Conservation (phyloP, 2,888 invertebrate genomes). For the Eubasilissa splendida region DNA sequence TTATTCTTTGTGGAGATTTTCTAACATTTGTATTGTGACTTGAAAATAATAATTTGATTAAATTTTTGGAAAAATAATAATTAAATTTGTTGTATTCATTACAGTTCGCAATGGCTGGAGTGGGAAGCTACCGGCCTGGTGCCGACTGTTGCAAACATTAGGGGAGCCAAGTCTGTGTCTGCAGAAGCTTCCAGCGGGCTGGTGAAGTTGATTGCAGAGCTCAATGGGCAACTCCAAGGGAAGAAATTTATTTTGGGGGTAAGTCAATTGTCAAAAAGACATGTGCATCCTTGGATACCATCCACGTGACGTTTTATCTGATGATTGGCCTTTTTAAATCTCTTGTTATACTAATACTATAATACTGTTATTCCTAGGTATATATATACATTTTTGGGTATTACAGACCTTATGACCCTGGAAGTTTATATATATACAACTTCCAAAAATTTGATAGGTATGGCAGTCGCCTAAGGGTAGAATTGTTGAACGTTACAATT, state of each 20-base stretch:
- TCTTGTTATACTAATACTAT: neutral
- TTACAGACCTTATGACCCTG: too few species aligned
- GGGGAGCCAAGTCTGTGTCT: slow-evolving; percentile 69
- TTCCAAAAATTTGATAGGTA: too few species aligned
- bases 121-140: slow-evolving; percentile 77
- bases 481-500: too few species aligned
- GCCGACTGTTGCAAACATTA: slow-evolving; percentile 72
- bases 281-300: neutral
- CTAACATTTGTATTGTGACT: too few species aligned
- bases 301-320: neutral
- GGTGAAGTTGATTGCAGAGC: slow-evolving; percentile 71
- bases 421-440: too few species aligned
- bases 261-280: slow-evolving; percentile 59
- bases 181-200: slow-evolving; percentile 62
- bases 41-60: too few species aligned
- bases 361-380: neutral
- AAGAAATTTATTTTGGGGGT: slow-evolving; percentile 76
- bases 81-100: neutral
- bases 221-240: slow-evolving; percentile 72
- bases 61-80: too few species aligned
- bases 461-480: too few species aligned
- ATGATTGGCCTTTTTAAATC: neutral
- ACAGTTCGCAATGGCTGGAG: slow-evolving; percentile 76
- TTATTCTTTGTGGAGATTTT: too few species aligned
- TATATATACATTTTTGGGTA: neutral